Evolutionary conservation across 2,888 invertebrate genomes (phyloP).

Genomic region (Pherbina coryleti): DNA sequence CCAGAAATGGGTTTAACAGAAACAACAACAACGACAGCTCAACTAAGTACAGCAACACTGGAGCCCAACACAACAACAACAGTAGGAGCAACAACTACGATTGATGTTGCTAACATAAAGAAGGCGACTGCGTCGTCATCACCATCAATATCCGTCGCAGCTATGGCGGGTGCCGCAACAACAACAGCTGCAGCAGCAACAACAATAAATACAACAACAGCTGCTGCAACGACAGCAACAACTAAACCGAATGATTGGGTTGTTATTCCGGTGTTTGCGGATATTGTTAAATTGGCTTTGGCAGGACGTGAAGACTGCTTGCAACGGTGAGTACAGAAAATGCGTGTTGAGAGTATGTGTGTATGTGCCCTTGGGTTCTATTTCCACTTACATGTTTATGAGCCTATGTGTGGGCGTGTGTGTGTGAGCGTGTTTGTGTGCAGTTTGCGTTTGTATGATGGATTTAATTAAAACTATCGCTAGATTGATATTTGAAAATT

Average conservation of each 20-base stretch:
- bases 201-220: slow-evolving; percentile 43
- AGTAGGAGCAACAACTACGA: slow-evolving; percentile 15
- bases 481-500: slow-evolving; percentile 8
- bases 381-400: not conserved
- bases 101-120: slow-evolving; percentile 31
- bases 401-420: not conserved
- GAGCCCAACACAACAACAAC: slow-evolving; percentile 41
- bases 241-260: slow-evolving; percentile 69
- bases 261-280: slow-evolving; percentile 70
- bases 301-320: slow-evolving; percentile 68
- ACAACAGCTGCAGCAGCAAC: slow-evolving; percentile 41
- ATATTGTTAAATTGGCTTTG: slow-evolving; percentile 70
- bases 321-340: slow-evolving; percentile 62
- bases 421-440: not conserved
- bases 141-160: slow-evolving; percentile 32
- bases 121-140: slow-evolving; percentile 35
- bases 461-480: slow-evolving; percentile 23
- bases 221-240: slow-evolving; percentile 43
- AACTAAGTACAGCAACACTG: slow-evolving; percentile 19
- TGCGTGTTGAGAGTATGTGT: not conserved
- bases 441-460: not conserved
- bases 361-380: not conserved
- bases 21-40: slow-evolving; percentile 32
- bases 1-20: slow-evolving; percentile 1
- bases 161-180: slow-evolving; percentile 39